Evolutionary conservation across 1,140 invertebrate genomes (phyloP), one percentile per base, ranked within the genome.

Genomic region (Drosophila takahashii): DNA sequence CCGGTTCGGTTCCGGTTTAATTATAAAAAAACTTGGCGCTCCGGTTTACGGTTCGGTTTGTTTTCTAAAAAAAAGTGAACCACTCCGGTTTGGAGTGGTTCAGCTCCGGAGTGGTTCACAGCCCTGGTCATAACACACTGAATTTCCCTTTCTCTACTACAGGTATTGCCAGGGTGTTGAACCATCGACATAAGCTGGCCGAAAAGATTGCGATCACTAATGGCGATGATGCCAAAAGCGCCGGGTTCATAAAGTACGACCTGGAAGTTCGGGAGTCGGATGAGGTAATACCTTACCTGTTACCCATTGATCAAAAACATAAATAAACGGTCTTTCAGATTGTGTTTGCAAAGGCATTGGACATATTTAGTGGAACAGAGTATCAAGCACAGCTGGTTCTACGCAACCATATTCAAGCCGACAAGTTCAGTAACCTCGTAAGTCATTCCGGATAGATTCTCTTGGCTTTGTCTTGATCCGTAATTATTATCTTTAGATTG

Each of bases 251-350:
- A 15, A 92, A 90, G 60, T 92, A 91, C 58, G 90, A 92, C 75
- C 26, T 91, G 53, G 91, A 92, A 78, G 56, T 92, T 69, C 91
- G 91, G 42, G 91, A 92, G 56, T 80, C 90, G 22, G 90, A 92
- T 79, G 75, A 72, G 80, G 91, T 92, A 53, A 36, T 81, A 74
- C 3, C 0, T 13, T 42, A 1, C 2, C 1, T 39, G n/a, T 15
- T 15, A 39, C 7, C 22, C n/a, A 57, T 69, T 64, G 34, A 27
- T 13, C 22, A 22, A 22, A 10, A 36, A n/a, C 16, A 44, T 26
- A 16, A 15, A 10, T 3, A 37, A 52, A 36, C 7, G 22, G 34
- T 37, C 22, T 34, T 66, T 18, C 47, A 92, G 90, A 90, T 92
- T 78, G 72, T 92, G 48, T 92, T 92, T 62, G 53, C 58, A 27